These are phyloP conservation scores for Scaptodrosophila lebanonensis DNA, from an alignment of 1,140 invertebrate genomes.

Conservation along the genomic window DNA sequence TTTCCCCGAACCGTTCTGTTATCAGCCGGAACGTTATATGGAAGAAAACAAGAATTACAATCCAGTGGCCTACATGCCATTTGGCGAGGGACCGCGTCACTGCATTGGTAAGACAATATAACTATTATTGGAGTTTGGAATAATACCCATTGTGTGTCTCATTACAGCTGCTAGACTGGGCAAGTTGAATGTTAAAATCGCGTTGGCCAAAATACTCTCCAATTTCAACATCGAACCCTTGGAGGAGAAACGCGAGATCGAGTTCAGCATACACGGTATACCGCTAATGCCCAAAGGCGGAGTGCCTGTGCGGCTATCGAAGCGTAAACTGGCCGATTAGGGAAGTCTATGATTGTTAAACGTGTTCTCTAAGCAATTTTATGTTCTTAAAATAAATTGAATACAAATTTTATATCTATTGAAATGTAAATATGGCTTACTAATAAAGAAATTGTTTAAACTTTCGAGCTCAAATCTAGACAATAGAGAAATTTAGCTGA, in stretches of 20 bases:
- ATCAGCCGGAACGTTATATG: slow-evolving; percentile 82
- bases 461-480: too few species aligned
- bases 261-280: slow-evolving; percentile 35
- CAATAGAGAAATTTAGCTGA: too few species aligned
- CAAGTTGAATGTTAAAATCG: slow-evolving; percentile 58
- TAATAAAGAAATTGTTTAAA: too few species aligned
- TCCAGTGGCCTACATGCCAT: slow-evolving; percentile 80
- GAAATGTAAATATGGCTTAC: too few species aligned
- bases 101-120: slow-evolving; percentile 80
- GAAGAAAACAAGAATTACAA: slow-evolving; percentile 74
- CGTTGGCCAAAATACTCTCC: slow-evolving; percentile 52
- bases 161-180: slow-evolving; percentile 58
- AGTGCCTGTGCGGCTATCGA: slow-evolving; percentile 34
- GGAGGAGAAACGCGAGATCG: slow-evolving; percentile 33
- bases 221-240: slow-evolving; percentile 46
- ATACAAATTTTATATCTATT: too few species aligned
- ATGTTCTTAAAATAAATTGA: too few species aligned
- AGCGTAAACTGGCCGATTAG: too few species aligned
- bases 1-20: slow-evolving; percentile 82
- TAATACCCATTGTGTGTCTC: neutral
- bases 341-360: too few species aligned
- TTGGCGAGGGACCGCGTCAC: slow-evolving; percentile 83
- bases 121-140: neutral
- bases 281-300: slow-evolving; percentile 42
- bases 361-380: too few species aligned